These are phyloP conservation scores for Adelognathus sp. DNA, from an alignment of 2,888 invertebrate species.

Conservation along the genomic window DNA sequence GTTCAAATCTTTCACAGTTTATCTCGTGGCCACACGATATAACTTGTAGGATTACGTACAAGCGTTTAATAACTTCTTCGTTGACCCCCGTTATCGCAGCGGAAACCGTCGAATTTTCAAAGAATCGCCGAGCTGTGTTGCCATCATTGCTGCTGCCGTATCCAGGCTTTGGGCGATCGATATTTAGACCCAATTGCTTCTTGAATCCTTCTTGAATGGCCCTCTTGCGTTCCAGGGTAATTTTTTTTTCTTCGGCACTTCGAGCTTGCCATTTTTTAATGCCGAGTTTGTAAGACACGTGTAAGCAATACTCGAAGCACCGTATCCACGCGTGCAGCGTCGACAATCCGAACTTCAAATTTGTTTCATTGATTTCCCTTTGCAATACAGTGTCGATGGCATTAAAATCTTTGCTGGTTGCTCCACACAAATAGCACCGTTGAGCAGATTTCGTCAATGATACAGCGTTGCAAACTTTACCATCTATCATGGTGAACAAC, in stretches of 20 bases:
- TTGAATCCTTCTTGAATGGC: slow-evolving; percentile 45
- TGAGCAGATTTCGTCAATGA: slow-evolving; percentile 42
- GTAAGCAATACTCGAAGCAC: slow-evolving; percentile 58
- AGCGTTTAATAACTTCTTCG: slow-evolving; percentile 37
- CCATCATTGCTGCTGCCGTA: slow-evolving; percentile 60
- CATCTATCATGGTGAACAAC: slow-evolving; percentile 53
- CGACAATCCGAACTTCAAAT: slow-evolving; percentile 52
- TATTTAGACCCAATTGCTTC: slow-evolving; percentile 37
- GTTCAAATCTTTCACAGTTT: slow-evolving; percentile 9
- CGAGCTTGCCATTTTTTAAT: slow-evolving; percentile 55
- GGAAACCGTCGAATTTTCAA: slow-evolving; percentile 36
- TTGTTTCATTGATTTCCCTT: slow-evolving; percentile 8
- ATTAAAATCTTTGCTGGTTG: slow-evolving; percentile 54
- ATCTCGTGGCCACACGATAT: slow-evolving; percentile 45
- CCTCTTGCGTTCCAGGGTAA: slow-evolving; percentile 5
- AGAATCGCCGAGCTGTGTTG: slow-evolving; percentile 61
- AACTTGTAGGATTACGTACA: slow-evolving; percentile 32
- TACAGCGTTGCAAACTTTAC: slow-evolving; percentile 53
- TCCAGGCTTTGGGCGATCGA: slow-evolving; percentile 57
- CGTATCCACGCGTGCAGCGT: slow-evolving; percentile 56
- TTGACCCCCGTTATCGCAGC: slow-evolving; percentile 51
- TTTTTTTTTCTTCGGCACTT: slow-evolving; percentile 15
- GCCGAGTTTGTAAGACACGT: slow-evolving; percentile 49
- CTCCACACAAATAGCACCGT: slow-evolving; percentile 56
- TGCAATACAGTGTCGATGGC: slow-evolving; percentile 38